These are phyloP conservation scores for Augiades crinisus DNA, from an alignment of 2,888 invertebrate genomes.

Conservation along the genomic window DNA sequence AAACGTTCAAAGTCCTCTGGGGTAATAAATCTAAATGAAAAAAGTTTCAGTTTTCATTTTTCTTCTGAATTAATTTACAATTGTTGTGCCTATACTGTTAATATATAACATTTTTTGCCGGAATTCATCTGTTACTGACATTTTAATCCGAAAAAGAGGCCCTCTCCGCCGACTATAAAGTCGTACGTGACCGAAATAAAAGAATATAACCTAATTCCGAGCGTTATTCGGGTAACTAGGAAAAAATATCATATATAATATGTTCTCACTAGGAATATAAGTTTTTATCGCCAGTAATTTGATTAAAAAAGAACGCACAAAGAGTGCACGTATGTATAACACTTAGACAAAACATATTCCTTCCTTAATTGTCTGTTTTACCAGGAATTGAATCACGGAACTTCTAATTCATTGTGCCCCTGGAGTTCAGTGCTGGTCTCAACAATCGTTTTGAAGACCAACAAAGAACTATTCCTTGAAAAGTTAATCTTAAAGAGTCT, in stretches of 20 bases:
- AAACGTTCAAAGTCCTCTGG: too few relatives aligned
- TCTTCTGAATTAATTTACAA: conserved; percentile 23
- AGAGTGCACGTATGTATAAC: too few relatives aligned
- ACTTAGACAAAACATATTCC: too few relatives aligned
- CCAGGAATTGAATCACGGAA: too few relatives aligned
- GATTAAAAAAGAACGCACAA: background rate
- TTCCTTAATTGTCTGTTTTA: too few relatives aligned
- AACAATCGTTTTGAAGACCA: background rate
- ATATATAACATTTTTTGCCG: conserved; percentile 41
- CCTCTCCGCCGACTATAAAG: conserved; percentile 56
- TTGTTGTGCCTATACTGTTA: conserved; percentile 26
- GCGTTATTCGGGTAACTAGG: conserved; percentile 21
- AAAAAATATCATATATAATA: conserved; percentile 13
- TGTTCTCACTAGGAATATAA: conserved; percentile 6
- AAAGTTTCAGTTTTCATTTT: conserved; percentile 6
- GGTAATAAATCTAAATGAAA: too few relatives aligned
- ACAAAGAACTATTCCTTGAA: background rate
- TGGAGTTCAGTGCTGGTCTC: too few relatives aligned
- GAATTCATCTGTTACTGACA: conserved; percentile 67
- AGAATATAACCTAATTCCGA: conserved; percentile 40
- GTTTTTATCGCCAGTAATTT: conserved; percentile 11
- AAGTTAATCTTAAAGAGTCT: conserved; percentile 11
- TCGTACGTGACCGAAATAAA: conserved; percentile 65
- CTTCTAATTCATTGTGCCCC: too few relatives aligned
- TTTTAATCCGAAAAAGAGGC: conserved; percentile 63